Evolutionary conservation across 1,140 invertebrate species (phyloP), one percentile per base, ranked within the genome.

Genomic region (Drosophila cardini): DNA sequence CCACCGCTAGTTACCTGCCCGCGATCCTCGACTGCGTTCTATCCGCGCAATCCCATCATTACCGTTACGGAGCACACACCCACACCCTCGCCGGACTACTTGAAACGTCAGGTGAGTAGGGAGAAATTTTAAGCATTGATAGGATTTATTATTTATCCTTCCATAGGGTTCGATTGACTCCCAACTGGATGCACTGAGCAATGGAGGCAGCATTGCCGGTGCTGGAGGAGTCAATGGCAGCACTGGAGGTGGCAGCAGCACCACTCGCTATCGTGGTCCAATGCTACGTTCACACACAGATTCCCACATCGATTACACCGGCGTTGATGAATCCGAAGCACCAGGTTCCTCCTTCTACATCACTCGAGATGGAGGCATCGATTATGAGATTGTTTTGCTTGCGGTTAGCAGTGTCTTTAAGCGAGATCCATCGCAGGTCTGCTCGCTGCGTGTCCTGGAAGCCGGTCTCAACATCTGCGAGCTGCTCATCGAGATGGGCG

Each of bases 51-150:
- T 93, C 98, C 98, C 0, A 98, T 99, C 57, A 99, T 99, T 46
- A 99, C 98, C 1, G 97, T 99, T 0, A 99, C 98, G 1, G 97
- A 98, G 91, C 97, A 99, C 89, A 98, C 97, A 0, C 97, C 97
- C 0, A 95, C 96, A 7, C 96, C 97, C 8, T 97, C 96, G 1
- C 96, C 96, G 1, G 97, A 97, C 84, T 97, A 95, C 80, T 94
- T 96, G 77, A 94, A 94, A 53, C 93, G 95, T 93, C 96, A 96
- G 93, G 96, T 97, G 11, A 15, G 53, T 26, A 10, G 6, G 26
- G 16, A 34, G 10, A 2, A 6, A 4, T 0, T 0, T 40, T 13
- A n/a, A 1, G 7, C 0, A 15, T 43, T 2, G 11, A 30, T 6
- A 42, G n/a, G 8, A 11, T 9, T 5, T 18, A 18, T 7, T 26